Conservation (phyloP, 2,113 vertebrate species). For the Chascanopsetta lugubris region DNA sequence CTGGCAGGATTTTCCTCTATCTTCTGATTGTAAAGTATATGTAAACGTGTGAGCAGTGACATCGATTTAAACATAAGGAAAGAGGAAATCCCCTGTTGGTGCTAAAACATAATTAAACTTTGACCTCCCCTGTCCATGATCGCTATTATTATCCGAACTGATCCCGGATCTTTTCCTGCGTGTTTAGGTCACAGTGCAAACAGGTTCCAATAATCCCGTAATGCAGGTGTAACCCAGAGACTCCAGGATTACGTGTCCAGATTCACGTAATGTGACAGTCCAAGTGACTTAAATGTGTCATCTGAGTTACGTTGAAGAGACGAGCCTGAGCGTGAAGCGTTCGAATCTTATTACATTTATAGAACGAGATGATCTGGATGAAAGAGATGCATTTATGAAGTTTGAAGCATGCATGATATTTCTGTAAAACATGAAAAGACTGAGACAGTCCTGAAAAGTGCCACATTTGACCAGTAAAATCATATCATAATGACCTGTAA, state of each 20-base stretch:
- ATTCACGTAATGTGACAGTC: conserved; percentile 42
- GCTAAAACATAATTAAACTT: background rate
- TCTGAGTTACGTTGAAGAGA: conserved; percentile 4
- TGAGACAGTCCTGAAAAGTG: background rate
- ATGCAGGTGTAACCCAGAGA: conserved; percentile 26
- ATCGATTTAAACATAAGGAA: no score
- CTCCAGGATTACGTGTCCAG: conserved; percentile 27
- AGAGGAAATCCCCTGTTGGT: no score
- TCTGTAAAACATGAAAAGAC: background rate
- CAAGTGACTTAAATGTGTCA: conserved; percentile 7
- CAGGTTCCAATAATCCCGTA: conserved; percentile 13
- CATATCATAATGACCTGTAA: background rate
- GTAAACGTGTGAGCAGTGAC: no score
- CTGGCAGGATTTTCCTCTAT: no score
- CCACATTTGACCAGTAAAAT: no score
- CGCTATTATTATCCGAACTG: no score
- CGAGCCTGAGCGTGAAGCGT: conserved; percentile 1
- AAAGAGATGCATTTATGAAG: background rate
- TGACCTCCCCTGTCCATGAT: background rate
- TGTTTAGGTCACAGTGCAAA: conserved; percentile 2
- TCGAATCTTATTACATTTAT: conserved; percentile 44
- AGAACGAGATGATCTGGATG: conserved; percentile 10
- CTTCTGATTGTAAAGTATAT: no score
- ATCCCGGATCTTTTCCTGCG: background rate
- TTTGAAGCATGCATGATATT: background rate